Conservation (phyloP, 2,888 invertebrate species). For the Cremastinae sp. region DNA sequence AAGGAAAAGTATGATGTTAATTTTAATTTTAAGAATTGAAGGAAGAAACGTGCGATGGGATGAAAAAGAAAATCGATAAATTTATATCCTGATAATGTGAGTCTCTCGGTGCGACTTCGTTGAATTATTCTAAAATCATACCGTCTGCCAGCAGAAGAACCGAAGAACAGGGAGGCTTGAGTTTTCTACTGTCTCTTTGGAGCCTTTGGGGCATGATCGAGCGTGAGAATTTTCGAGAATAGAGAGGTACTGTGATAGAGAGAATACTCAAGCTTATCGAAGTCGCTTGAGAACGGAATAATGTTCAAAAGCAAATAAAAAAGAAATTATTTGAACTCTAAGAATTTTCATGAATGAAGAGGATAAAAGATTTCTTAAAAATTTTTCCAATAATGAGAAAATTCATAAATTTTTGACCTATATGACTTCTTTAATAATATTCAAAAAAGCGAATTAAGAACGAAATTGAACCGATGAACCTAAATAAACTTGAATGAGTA, state of each 20-base stretch:
- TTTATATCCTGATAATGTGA: constrained; percentile 49
- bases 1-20: not conserved
- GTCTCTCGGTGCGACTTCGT: constrained; percentile 30
- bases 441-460: too few relatives aligned
- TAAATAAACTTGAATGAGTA: too few relatives aligned
- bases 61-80: constrained; percentile 29
- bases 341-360: constrained; percentile 18
- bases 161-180: constrained; percentile 29
- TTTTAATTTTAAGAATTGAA: too few relatives aligned
- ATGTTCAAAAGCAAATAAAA: constrained; percentile 34
- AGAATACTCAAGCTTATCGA: constrained; percentile 51
- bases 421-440: too few relatives aligned
- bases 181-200: constrained; percentile 27
- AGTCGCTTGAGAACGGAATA: constrained; percentile 20
- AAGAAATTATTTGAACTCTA: constrained; percentile 38
- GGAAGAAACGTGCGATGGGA: too few relatives aligned
- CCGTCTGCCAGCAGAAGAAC: constrained; percentile 20
- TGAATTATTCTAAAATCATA: constrained; percentile 55
- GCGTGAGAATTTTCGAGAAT: constrained; percentile 49
- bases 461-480: too few relatives aligned
- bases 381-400: too few relatives aligned
- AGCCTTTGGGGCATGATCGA: constrained; percentile 66
- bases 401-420: too few relatives aligned
- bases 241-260: constrained; percentile 25
- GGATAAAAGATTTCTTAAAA: constrained; percentile 50